Evolutionary conservation across 1,140 invertebrate species (phyloP).

Genomic region (Drosophila nannoptera): DNA sequence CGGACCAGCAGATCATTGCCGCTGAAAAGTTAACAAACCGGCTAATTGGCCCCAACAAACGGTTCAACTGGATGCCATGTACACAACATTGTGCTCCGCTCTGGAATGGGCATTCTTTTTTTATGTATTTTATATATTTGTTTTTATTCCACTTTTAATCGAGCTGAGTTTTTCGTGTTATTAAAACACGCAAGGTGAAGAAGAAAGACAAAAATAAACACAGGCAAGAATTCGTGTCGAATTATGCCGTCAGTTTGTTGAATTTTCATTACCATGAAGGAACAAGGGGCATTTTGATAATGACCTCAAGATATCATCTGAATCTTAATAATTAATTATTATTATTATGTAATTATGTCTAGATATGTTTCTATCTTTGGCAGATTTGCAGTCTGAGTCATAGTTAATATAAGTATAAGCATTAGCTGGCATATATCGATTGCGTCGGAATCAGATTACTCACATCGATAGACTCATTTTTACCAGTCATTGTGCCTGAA

Average conservation of each 20-base stretch:
- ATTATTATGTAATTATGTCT: no score
- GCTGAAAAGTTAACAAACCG: slow-evolving; percentile 19
- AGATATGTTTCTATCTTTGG: no score
- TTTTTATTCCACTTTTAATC: slow-evolving; percentile 7
- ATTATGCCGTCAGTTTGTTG: slow-evolving; percentile 27
- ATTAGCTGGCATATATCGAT: no score
- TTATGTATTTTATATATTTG: slow-evolving; percentile 2
- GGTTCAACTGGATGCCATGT: slow-evolving; percentile 19
- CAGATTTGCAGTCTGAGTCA: no score
- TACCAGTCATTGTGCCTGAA: no score
- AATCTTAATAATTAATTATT: no score
- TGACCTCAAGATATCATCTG: no score
- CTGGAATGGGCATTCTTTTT: slow-evolving; percentile 9
- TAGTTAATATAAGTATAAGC: no score
- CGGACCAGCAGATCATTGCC: background rate
- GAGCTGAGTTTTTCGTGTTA: slow-evolving; percentile 17
- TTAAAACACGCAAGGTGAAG: slow-evolving; percentile 40
- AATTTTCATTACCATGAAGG: no score
- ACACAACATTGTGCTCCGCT: slow-evolving; percentile 18
- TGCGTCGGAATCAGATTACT: no score
- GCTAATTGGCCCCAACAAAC: slow-evolving; percentile 17
- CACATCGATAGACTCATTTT: no score
- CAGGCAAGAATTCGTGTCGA: slow-evolving; percentile 20
- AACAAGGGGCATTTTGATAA: no score
- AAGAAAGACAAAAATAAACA: slow-evolving; percentile 15